Evolutionary conservation across 1,140 invertebrate species (phyloP).

Genomic region (Apis dorsata): DNA sequence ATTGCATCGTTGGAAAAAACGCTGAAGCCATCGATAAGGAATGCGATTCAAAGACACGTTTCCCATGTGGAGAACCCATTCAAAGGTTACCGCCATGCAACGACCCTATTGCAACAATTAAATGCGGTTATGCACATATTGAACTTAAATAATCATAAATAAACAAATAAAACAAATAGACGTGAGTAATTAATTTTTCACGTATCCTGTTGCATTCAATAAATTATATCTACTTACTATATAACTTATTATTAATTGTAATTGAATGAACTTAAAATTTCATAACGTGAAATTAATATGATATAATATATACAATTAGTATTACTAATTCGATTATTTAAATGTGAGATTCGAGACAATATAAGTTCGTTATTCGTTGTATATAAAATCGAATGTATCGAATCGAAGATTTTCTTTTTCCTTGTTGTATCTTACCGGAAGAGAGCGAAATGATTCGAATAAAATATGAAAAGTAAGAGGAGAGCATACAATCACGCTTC

Average conservation of each 20-base stretch:
- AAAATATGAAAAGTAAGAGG: neutral
- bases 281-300: too few relatives aligned
- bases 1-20: slow-evolving; percentile 45
- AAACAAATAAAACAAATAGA: neutral
- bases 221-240: too few relatives aligned
- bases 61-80: slow-evolving; percentile 47
- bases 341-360: neutral
- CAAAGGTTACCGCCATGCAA: slow-evolving; percentile 57
- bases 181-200: too few relatives aligned
- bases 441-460: neutral
- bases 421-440: neutral
- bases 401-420: neutral
- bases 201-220: too few relatives aligned
- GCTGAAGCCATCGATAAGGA: slow-evolving; percentile 24
- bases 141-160: slow-evolving; percentile 36
- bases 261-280: too few relatives aligned
- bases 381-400: neutral
- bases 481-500: slow-evolving; percentile 2
- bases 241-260: neutral
- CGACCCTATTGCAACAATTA: slow-evolving; percentile 43
- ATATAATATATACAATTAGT: too few relatives aligned
- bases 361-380: too few relatives aligned
- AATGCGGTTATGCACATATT: slow-evolving; percentile 21
- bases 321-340: neutral
- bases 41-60: slow-evolving; percentile 53